Evolutionary conservation across 64 coral and sea anemone species (phyloP), one percentile per base, ranked within the genome.

Genomic region (Actinia equina): DNA sequence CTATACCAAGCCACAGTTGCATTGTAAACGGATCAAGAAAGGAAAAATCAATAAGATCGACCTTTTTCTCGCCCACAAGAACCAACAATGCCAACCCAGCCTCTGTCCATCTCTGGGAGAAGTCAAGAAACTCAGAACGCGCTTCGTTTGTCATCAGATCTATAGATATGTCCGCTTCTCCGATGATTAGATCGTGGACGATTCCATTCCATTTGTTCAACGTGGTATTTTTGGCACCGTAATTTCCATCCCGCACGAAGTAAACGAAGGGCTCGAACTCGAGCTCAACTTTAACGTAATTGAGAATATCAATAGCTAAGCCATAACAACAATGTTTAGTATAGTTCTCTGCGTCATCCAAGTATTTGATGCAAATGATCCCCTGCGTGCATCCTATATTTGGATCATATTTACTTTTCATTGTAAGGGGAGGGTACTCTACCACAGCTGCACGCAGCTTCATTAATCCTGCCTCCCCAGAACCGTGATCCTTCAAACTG

Each of bases 91-190:
- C 94, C 0, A 97, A 85, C 2, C 94, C 94, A 44, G 94, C 88
- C 8, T 93, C 79, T 37, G 94, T 93, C 94, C 94, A 97, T 15
- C 91, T 82, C 26, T 93, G 81, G 22, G 94, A 97, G 60, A 97
- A 97, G 49, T 97, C 94, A 7, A 97, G 88, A 10, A 90, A 88
- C 4, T 89, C 88, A 15, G 91, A 97, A 45, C 94, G 84, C 18
- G 94, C 94, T 77, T 97, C 94, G 71, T 97, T 97, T 26, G 94
- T 86, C 94, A 97, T 97, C 37, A 97, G 61, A 83, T 97, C 94
- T 77, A 97, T 97, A 14, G 94, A 89, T 56, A 97, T 97, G 63
- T 97, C 94, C 1, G 91, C 88, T 77, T 93, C 84, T 8, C 52
- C 85, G 16, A 83, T 79, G 52, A 88, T 42, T 6, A 97, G 42